Conservation (phyloP, 1,140 invertebrate genomes). For the Trichogramma pretiosum region DNA sequence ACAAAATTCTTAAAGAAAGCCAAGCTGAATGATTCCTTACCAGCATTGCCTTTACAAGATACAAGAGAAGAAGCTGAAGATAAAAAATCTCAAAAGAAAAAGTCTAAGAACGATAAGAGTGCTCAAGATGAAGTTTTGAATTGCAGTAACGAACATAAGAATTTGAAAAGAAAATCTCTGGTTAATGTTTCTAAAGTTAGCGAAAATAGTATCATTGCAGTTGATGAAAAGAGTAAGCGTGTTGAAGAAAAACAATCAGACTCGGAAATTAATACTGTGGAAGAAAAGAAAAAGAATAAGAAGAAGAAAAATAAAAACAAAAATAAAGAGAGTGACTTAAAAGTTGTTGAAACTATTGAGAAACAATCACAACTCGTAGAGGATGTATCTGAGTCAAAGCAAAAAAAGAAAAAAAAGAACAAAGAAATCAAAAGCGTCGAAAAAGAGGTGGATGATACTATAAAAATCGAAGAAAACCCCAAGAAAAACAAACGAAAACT, state of each 20-base stretch:
- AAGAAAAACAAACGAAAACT: conserved; percentile 6
- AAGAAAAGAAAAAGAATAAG: not conserved
- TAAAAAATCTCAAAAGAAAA: not conserved
- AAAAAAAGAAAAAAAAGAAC: not conserved
- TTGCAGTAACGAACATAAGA: too few relatives aligned
- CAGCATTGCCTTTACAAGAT: conserved; percentile 15
- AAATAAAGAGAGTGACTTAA: not conserved
- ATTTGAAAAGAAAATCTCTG: too few relatives aligned
- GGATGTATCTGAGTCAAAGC: not conserved
- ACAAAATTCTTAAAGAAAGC: conserved; percentile 31
- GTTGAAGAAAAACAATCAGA: conserved; percentile 4
- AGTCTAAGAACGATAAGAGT: conserved; percentile 1
- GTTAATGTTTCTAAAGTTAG: too few relatives aligned
- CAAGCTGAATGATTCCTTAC: conserved; percentile 34
- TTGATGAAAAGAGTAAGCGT: not conserved
- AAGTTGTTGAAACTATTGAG: too few relatives aligned
- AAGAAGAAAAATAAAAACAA: not conserved
- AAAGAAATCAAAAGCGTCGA: not conserved
- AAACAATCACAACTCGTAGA: not conserved
- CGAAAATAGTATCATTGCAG: conserved; percentile 4
- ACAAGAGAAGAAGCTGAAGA: not conserved
- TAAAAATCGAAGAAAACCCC: not conserved
- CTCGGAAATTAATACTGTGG: not conserved
- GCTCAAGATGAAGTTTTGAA: too few relatives aligned
- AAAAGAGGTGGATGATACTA: not conserved